Conservation (phyloP, 1,140 invertebrate genomes). For the Heliconius nattereri region DNA sequence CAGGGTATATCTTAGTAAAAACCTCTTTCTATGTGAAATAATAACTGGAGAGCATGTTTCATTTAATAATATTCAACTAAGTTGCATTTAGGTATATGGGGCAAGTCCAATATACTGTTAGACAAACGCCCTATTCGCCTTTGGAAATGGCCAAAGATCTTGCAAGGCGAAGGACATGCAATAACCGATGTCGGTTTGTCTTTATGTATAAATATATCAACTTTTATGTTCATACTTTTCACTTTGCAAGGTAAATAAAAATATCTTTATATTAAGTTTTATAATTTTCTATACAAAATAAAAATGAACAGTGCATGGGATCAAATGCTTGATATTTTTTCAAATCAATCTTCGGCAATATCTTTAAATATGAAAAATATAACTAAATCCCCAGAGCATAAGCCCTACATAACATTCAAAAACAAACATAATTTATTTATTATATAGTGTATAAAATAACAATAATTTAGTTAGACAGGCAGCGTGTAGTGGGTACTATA, state of each 20-base stretch:
- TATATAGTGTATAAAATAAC: neutral
- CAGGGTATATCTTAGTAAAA: neutral
- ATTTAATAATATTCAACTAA: no score
- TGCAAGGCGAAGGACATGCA: neutral
- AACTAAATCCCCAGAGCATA: neutral
- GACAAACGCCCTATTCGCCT: neutral
- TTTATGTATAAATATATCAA: no score
- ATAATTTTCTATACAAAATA: neutral
- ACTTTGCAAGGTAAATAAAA: no score
- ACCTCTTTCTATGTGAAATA: neutral
- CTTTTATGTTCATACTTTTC: no score
- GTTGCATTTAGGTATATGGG: neutral
- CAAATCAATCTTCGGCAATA: no score
- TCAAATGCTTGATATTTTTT: no score
- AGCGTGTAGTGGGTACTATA: constrained; percentile 13
- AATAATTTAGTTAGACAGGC: constrained; percentile 5
- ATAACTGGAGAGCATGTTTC: neutral
- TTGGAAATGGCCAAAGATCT: neutral
- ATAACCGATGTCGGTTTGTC: neutral
- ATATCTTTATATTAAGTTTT: neutral
- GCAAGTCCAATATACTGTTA: neutral
- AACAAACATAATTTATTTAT: neutral
- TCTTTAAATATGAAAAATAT: neutral
- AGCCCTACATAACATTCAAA: neutral
- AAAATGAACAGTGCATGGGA: no score